phyloP scores from a whole-genome alignment of 2,797 vertebrate species.

The Aphelocoma californica region DNA sequence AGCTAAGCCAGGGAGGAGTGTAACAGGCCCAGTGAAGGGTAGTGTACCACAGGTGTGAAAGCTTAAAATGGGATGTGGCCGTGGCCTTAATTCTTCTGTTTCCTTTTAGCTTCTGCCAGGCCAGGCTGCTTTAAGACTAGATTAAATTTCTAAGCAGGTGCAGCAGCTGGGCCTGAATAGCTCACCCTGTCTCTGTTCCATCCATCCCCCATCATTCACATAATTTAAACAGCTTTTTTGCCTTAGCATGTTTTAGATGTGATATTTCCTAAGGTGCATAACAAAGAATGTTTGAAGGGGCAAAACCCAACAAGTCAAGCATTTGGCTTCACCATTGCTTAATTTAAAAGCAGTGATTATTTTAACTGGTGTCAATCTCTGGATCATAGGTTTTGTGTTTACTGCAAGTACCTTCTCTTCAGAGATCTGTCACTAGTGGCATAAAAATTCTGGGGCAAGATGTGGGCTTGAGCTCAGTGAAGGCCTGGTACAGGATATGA shows the following conservation, averaged over 20 bases:
- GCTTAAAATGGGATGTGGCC: background rate
- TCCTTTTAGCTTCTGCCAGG: background rate
- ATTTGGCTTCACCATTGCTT: background rate
- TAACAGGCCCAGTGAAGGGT: background rate
- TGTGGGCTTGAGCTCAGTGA: background rate
- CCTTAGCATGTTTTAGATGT: accelerated
- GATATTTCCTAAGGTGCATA: background rate
- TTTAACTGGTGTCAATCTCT: background rate
- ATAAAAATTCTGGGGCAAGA: background rate
- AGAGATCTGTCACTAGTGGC: background rate
- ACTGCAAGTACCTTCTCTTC: background rate
- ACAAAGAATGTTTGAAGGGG: background rate
- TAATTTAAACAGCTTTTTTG: background rate
- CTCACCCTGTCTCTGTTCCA: background rate
- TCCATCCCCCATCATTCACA: background rate
- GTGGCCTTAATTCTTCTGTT: background rate
- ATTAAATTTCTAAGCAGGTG: slow-evolving; percentile 36
- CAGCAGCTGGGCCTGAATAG: slow-evolving; percentile 28
- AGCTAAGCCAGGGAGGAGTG: background rate
- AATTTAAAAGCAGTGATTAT: background rate
- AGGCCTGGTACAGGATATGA: background rate
- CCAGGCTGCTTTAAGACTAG: slow-evolving; percentile 21
- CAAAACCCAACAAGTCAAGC: background rate
- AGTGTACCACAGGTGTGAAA: background rate
- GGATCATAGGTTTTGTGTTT: background rate